These are phyloP conservation scores for Megalurothrips usitatus DNA, from an alignment of 2,888 invertebrate species.

Conservation along the genomic window DNA sequence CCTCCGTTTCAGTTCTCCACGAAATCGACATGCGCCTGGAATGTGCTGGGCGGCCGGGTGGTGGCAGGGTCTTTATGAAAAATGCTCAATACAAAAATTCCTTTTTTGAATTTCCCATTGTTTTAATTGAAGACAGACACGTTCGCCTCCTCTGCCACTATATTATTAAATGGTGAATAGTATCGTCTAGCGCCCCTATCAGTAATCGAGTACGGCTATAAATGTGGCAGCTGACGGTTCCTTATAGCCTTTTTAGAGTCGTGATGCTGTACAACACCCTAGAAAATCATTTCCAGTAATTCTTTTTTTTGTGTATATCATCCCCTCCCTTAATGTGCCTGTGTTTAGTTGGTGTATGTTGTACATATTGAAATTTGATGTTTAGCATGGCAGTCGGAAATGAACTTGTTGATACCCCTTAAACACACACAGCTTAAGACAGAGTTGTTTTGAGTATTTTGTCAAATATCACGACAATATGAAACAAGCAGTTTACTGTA, in stretches of 20 bases:
- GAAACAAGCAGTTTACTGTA: too few relatives aligned
- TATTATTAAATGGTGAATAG: not conserved
- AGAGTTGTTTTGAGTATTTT: not conserved
- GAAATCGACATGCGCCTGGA: too few relatives aligned
- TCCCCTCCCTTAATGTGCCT: not conserved
- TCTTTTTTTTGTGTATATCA: not conserved
- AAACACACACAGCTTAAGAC: constrained; percentile 5
- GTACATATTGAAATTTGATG: constrained; percentile 8
- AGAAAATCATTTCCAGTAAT: not conserved
- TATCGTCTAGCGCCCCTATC: not conserved
- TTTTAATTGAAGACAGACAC: not conserved
- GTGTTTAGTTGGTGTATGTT: constrained; percentile 9
- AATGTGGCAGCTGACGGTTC: not conserved
- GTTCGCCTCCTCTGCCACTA: not conserved
- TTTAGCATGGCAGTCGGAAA: constrained; percentile 1
- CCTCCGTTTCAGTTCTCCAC: too few relatives aligned
- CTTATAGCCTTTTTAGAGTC: not conserved
- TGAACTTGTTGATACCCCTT: not conserved
- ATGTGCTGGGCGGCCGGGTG: too few relatives aligned
- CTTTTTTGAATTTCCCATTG: too few relatives aligned
- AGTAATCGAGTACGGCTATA: not conserved
- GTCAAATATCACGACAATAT: too few relatives aligned
- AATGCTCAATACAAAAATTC: too few relatives aligned
- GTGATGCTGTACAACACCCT: not conserved
- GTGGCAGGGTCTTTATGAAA: too few relatives aligned